Percentiles rank a stretch among this genome's conserved stretches.
Evolutionary conservation across 2,888 invertebrate genomes (phyloP).

Genomic region (Tillus elongatus): DNA sequence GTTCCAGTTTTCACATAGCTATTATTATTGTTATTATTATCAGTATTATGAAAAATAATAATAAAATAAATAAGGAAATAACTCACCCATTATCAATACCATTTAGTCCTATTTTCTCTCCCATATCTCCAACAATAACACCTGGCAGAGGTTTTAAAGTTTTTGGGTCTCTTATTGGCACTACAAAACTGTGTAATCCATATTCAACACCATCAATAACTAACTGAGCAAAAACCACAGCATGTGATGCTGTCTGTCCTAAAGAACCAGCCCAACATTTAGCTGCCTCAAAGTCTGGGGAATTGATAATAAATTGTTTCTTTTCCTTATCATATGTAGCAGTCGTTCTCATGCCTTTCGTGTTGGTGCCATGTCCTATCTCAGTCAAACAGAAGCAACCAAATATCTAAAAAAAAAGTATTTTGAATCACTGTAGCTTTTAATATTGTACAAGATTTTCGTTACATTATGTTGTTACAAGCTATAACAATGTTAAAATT

Average conservation of each 20-base stretch:
- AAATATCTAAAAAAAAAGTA: constrained; percentile 40
- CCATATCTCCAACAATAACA: constrained; percentile 83
- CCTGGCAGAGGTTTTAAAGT: constrained; percentile 67
- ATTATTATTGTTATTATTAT: too few species aligned
- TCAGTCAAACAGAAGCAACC: constrained; percentile 84
- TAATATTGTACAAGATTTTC: too few species aligned
- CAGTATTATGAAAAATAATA: background rate
- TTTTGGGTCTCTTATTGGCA: constrained; percentile 68
- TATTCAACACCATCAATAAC: constrained; percentile 68
- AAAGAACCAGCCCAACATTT: constrained; percentile 80
- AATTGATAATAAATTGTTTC: constrained; percentile 62
- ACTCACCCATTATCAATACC: constrained; percentile 87
- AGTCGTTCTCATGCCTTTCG: constrained; percentile 75
- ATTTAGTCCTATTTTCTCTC: constrained; percentile 84
- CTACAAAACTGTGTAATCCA: constrained; percentile 83
- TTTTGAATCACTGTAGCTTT: background rate
- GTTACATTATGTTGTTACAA: too few species aligned
- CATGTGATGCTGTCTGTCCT: constrained; percentile 77
- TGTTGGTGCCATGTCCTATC: constrained; percentile 85
- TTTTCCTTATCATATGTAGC: constrained; percentile 70
- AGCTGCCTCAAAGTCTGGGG: constrained; percentile 69
- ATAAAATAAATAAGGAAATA: background rate
- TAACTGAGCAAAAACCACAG: constrained; percentile 80
- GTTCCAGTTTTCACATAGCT: too few species aligned
- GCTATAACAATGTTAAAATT: too few species aligned